Evolutionary conservation across 2,797 vertebrate genomes (phyloP).

Genomic region (Alcedo quadribrachys): DNA sequence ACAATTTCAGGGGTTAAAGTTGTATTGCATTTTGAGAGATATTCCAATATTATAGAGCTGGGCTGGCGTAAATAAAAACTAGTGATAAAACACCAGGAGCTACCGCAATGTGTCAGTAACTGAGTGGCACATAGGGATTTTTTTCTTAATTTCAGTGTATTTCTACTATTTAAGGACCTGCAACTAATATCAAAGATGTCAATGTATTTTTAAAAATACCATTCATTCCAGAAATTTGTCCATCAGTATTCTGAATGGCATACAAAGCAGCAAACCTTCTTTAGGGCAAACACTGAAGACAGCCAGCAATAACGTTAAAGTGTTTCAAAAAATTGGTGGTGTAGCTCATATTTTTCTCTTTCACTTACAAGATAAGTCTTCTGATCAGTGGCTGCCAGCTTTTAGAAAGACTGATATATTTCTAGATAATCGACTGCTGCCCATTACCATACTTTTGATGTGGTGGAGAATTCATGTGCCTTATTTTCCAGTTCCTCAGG

Average conservation of each 20-base stretch:
- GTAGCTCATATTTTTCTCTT: not conserved
- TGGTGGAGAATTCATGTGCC: not conserved
- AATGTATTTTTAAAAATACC: not conserved
- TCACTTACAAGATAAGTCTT: not conserved
- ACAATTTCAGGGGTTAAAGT: not conserved
- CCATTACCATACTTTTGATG: conserved; percentile 58
- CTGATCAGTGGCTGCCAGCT: conserved; percentile 25
- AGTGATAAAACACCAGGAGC: not conserved
- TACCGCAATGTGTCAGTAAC: not conserved
- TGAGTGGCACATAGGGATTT: not conserved
- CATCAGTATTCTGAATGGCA: not conserved
- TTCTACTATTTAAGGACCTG: not conserved
- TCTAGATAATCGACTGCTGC: conserved; percentile 29
- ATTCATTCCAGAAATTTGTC: not conserved
- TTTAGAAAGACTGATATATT: conserved; percentile 31
- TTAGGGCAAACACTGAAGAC: not conserved
- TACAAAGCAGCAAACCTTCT: not conserved
- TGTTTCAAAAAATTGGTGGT: not conserved
- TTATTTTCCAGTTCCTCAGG: conserved; percentile 46
- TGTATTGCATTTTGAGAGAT: not conserved
- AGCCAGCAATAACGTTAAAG: not conserved
- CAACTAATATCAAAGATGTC: not conserved
- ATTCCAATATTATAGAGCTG: not conserved
- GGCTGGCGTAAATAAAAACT: not conserved
- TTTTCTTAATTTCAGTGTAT: not conserved